phyloP scores from a whole-genome alignment of 2,797 vertebrate genomes.

The Lates japonicus region DNA sequence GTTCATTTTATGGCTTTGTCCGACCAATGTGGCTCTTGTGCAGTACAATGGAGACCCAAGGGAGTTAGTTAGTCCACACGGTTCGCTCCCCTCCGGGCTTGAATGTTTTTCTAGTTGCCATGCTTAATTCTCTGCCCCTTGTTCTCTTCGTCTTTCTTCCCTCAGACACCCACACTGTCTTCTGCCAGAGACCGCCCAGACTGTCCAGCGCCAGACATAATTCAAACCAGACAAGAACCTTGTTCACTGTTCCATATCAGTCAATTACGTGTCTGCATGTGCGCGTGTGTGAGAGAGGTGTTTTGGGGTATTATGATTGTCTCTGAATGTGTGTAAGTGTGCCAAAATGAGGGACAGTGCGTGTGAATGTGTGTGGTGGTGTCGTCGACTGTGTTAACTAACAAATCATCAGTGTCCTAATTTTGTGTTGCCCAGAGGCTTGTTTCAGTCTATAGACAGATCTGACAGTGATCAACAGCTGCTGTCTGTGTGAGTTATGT shows the following conservation, averaged over 20 bases:
- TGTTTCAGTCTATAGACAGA: slow-evolving; percentile 80
- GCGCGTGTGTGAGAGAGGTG: slow-evolving; percentile 37
- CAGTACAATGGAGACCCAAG: slow-evolving; percentile 55
- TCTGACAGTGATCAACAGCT: slow-evolving; percentile 83
- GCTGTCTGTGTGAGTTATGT: slow-evolving; percentile 57
- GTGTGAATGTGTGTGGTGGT: slow-evolving; percentile 58
- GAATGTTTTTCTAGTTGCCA: slow-evolving; percentile 69
- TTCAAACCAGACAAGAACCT: slow-evolving; percentile 81
- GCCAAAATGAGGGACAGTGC: slow-evolving; percentile 62
- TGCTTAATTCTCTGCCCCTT: slow-evolving; percentile 64
- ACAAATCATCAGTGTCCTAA: slow-evolving; percentile 83
- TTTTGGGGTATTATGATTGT: slow-evolving; percentile 52
- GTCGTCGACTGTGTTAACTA: slow-evolving; percentile 70
- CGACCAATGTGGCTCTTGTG: slow-evolving; percentile 43
- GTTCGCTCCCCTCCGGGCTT: slow-evolving; percentile 63
- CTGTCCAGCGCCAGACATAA: slow-evolving; percentile 74
- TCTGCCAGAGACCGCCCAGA: slow-evolving; percentile 67
- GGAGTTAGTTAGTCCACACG: slow-evolving; percentile 70
- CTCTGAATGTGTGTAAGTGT: slow-evolving; percentile 64
- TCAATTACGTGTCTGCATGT: slow-evolving; percentile 73
- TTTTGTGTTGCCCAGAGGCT: slow-evolving; percentile 82
- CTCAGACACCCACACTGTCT: slow-evolving; percentile 63
- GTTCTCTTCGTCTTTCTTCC: slow-evolving; percentile 53
- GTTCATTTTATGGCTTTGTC: slow-evolving; percentile 71
- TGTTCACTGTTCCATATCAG: slow-evolving; percentile 81